phyloP scores from a whole-genome alignment of 2,113 vertebrate genomes.

The Aspiorhynchus laticeps region DNA sequence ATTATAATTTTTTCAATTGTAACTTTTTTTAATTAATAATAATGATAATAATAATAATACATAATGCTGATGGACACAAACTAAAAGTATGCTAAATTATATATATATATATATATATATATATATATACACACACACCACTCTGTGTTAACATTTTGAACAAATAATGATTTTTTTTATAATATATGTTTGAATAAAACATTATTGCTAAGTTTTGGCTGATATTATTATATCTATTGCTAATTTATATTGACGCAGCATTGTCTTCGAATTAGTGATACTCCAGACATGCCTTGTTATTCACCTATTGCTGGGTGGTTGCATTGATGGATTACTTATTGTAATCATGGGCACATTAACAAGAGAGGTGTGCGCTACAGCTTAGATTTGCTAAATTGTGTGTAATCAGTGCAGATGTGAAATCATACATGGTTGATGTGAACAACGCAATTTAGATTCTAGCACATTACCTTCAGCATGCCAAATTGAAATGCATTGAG shows the following conservation, averaged over 20 bases:
- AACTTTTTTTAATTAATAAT: too few species aligned
- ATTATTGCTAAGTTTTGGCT: too few species aligned
- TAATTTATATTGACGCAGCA: neutral
- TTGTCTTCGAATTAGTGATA: neutral
- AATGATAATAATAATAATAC: too few species aligned
- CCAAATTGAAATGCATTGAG: neutral
- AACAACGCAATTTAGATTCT: neutral
- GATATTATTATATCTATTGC: neutral
- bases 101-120: too few species aligned
- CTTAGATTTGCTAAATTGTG: neutral
- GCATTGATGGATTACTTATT: neutral
- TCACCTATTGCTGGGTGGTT: neutral
- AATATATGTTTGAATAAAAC: too few species aligned
- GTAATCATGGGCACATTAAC: neutral
- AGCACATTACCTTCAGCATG: neutral
- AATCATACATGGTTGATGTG: neutral
- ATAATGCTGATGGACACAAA: too few species aligned
- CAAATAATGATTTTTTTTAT: too few species aligned
- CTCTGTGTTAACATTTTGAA: too few species aligned
- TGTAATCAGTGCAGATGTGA: conserved; percentile 13
- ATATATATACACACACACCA: too few species aligned
- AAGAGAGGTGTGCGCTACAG: neutral
- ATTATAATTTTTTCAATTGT: too few species aligned
- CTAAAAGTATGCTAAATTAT: too few species aligned
- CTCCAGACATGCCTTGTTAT: neutral